A percentile compares a stretch with the other conserved stretches of the same genome.
Evolutionary conservation across 2,888 invertebrate species (phyloP).

Genomic region (Hylaea fasciaria): DNA sequence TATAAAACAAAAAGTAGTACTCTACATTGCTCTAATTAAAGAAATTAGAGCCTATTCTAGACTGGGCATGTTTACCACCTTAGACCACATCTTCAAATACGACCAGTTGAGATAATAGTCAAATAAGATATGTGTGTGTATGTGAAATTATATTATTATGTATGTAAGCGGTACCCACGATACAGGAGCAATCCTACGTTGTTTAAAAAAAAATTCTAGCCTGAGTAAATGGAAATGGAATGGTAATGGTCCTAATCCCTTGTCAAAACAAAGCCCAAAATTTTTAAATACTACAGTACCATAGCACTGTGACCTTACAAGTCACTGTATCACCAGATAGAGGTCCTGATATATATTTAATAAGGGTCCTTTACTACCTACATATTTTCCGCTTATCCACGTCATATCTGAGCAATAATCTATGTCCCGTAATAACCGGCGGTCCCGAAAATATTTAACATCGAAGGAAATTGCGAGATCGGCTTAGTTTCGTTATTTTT

Average conservation of each 20-base stretch:
- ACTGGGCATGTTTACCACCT: too few species aligned
- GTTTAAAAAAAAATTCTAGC: too few species aligned
- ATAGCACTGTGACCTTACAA: constrained; percentile 10
- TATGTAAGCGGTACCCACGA: too few species aligned
- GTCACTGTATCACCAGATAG: constrained; percentile 15
- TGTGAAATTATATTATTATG: too few species aligned
- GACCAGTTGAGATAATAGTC: too few species aligned
- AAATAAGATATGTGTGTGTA: too few species aligned
- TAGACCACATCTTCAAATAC: too few species aligned
- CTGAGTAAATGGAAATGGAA: too few species aligned
- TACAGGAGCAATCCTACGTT: too few species aligned
- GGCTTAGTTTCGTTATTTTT: constrained; percentile 34
- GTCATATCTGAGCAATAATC: constrained; percentile 46
- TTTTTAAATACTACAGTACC: constrained; percentile 7
- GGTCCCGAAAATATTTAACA: constrained; percentile 41
- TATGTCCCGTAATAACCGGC: constrained; percentile 40
- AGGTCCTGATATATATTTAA: constrained; percentile 39
- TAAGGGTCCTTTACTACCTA: constrained; percentile 41
- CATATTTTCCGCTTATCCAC: constrained; percentile 43
- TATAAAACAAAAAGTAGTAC: too few species aligned
- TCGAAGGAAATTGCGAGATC: constrained; percentile 32
- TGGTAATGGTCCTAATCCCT: neutral
- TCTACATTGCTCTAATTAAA: too few species aligned
- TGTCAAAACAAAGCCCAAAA: constrained; percentile 8
- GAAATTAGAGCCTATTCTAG: too few species aligned